Percentiles rank a stretch among this genome's conserved stretches.
Evolutionary conservation across 1,140 invertebrate species (phyloP).

Genomic region (Arctopsyche grandis): DNA sequence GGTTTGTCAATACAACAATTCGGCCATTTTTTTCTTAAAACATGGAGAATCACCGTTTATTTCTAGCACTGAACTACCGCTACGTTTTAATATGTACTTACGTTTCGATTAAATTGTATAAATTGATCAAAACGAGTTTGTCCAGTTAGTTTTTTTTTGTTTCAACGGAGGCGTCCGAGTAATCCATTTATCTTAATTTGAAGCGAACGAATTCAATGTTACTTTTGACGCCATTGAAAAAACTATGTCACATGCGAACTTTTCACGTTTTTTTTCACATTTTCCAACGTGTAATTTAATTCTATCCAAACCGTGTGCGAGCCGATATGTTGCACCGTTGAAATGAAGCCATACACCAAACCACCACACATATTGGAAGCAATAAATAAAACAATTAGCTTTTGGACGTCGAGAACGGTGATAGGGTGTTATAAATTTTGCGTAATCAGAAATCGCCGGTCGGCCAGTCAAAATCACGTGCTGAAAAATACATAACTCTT

Average conservation of each 20-base stretch:
- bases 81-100: constrained; percentile 13
- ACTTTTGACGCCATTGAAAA: neutral
- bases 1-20: no score
- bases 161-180: neutral
- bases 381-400: constrained; percentile 48
- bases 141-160: constrained; percentile 9
- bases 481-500: constrained; percentile 49
- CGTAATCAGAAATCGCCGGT: constrained; percentile 47
- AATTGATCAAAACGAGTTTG: constrained; percentile 20
- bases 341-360: constrained; percentile 39
- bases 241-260: neutral
- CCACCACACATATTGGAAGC: constrained; percentile 36
- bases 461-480: constrained; percentile 47
- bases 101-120: constrained; percentile 24
- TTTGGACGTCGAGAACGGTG: constrained; percentile 21
- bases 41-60: no score
- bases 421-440: constrained; percentile 45
- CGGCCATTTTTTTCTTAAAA: no score
- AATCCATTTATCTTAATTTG: constrained; percentile 31
- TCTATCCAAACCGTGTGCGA: neutral
- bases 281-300: no score
- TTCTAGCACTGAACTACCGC: constrained; percentile 3
- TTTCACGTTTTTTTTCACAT: no score
- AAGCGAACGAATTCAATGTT: constrained; percentile 16
- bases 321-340: constrained; percentile 4